These are phyloP conservation scores for Elmis aenea DNA, from an alignment of 2,888 invertebrate species.

Conservation along the genomic window DNA sequence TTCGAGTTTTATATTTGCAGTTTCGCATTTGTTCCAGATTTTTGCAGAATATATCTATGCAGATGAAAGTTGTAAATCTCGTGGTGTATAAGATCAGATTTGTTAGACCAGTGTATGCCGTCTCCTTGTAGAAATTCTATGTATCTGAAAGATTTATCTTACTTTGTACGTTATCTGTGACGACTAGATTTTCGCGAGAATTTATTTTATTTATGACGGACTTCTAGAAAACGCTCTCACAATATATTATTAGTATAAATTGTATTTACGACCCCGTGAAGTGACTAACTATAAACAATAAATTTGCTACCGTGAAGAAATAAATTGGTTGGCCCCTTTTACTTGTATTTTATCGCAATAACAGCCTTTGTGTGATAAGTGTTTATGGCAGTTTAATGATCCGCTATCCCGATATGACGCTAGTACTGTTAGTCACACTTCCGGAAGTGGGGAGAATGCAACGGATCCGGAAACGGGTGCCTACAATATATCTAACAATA, in stretches of 20 bases:
- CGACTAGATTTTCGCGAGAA: conserved; percentile 1
- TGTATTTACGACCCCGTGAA: too few relatives aligned
- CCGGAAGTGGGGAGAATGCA: conserved; percentile 33
- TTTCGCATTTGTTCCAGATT: conserved; percentile 2
- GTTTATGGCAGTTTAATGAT: conserved; percentile 43
- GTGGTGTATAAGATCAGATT: conserved; percentile 6
- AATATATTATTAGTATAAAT: too few relatives aligned
- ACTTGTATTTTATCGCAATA: conserved; percentile 35
- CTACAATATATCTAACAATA: too few relatives aligned
- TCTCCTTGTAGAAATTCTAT: conserved; percentile 3
- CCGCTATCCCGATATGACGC: conserved; percentile 30
- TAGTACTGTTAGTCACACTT: conserved; percentile 35
- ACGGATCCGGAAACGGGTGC: conserved; percentile 37
- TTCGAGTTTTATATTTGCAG: too few relatives aligned
- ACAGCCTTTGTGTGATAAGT: conserved; percentile 40
- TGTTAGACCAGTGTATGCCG: conserved; percentile 7
- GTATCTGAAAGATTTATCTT: conserved; percentile 6
- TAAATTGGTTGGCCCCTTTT: conserved; percentile 17
- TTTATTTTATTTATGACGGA: conserved; percentile 6
- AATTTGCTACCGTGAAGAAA: neutral
- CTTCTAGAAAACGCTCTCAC: too few relatives aligned
- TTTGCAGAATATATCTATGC: conserved; percentile 6
- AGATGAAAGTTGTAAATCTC: conserved; percentile 10
- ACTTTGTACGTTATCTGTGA: conserved; percentile 1
- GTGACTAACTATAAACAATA: neutral